These are phyloP conservation scores for Pogonomyrmex californicus DNA, from an alignment of 1,140 invertebrate species.

Conservation along the genomic window DNA sequence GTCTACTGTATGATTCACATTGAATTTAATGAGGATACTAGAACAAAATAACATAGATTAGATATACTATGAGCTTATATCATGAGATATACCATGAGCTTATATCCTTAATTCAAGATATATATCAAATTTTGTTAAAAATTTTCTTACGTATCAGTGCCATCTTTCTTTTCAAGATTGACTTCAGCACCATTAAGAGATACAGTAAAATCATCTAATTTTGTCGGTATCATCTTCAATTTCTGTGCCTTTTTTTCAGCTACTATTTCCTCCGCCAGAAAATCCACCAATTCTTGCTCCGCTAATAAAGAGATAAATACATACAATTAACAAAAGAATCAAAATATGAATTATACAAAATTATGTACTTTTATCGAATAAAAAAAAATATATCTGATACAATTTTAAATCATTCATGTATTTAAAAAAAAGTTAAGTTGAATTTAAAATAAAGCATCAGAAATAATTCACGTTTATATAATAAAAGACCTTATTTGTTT, in stretches of 20 bases:
- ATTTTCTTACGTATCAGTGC: conserved; percentile 90
- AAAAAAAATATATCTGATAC: not conserved
- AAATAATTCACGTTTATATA: conserved; percentile 63
- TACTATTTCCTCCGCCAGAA: conserved; percentile 95
- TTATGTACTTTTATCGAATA: conserved; percentile 28
- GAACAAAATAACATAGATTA: conserved; percentile 61
- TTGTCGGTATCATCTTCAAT: conserved; percentile 91
- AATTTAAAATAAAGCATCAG: not conserved
- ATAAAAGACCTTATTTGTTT: conserved; percentile 47
- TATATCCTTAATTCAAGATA: not conserved
- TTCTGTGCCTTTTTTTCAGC: conserved; percentile 94
- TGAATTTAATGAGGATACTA: conserved; percentile 93
- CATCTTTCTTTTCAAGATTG: conserved; percentile 90
- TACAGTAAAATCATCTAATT: conserved; percentile 93
- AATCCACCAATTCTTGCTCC: conserved; percentile 95
- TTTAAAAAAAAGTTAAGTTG: not conserved
- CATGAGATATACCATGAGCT: not conserved
- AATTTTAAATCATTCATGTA: not conserved
- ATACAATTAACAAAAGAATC: conserved; percentile 40
- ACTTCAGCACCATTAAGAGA: conserved; percentile 93
- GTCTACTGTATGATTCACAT: conserved; percentile 97
- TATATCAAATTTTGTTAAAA: conserved; percentile 3
- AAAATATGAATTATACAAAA: conserved; percentile 39
- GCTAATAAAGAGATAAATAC: conserved; percentile 86
- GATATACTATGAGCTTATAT: not conserved